Conservation (phyloP, 1,140 invertebrate genomes). For the Dendroctonus valens region DNA sequence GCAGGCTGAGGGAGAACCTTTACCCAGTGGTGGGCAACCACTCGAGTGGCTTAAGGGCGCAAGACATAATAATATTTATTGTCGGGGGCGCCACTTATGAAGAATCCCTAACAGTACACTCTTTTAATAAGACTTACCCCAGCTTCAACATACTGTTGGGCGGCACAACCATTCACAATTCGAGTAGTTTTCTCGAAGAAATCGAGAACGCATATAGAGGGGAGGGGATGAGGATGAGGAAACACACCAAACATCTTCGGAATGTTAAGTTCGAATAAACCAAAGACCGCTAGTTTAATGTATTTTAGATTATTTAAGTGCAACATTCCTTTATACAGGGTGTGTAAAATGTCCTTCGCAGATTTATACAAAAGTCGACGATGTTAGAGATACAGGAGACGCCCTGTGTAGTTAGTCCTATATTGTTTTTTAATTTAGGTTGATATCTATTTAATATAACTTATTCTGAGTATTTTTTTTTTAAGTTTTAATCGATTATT, state of each 20-base stretch:
- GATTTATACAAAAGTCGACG: too few species aligned
- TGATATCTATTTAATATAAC: too few species aligned
- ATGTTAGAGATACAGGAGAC: too few species aligned
- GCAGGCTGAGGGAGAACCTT: conserved; percentile 75
- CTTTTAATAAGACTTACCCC: conserved; percentile 72
- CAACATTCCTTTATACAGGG: neutral
- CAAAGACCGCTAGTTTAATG: neutral
- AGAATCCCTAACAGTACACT: conserved; percentile 85
- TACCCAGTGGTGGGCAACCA: conserved; percentile 78
- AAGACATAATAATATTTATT: conserved; percentile 93
- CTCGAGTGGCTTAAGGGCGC: conserved; percentile 59
- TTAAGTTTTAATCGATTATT: too few species aligned
- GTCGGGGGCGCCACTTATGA: conserved; percentile 97
- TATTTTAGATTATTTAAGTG: neutral
- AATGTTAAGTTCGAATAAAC: conserved; percentile 35
- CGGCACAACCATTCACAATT: conserved; percentile 90
- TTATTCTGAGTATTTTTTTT: too few species aligned
- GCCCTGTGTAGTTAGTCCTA: too few species aligned
- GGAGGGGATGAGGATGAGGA: conserved; percentile 31
- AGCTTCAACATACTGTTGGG: conserved; percentile 83
- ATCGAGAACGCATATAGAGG: conserved; percentile 55
- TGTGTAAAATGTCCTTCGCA: too few species aligned
- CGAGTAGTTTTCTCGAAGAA: conserved; percentile 74
- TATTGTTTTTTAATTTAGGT: too few species aligned
- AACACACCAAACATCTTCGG: conserved; percentile 36